These are phyloP conservation scores for Hyperoplus lanceolatus DNA, from an alignment of 2,797 vertebrate species.

Conservation along the genomic window DNA sequence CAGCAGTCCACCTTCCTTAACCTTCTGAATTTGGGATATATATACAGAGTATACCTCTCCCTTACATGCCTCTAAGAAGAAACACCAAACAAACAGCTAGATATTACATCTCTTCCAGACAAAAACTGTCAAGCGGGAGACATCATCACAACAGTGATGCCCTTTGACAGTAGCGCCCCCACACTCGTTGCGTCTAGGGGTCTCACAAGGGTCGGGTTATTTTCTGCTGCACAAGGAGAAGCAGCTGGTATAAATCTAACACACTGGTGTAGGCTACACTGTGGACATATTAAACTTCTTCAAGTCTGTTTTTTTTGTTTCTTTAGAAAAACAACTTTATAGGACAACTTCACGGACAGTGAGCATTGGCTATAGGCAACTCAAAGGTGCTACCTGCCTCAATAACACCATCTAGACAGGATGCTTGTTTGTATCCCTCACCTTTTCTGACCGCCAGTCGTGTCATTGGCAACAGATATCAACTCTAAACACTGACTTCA, in stretches of 20 bases:
- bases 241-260: conserved; percentile 19
- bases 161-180: conserved; percentile 27
- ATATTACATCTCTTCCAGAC: conserved; percentile 35
- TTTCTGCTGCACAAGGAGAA: conserved; percentile 10
- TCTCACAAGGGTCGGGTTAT: conserved; percentile 23
- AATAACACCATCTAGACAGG: conserved; percentile 52
- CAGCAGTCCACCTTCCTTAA: neutral
- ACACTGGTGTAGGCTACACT: neutral
- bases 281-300: neutral
- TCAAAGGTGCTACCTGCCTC: conserved; percentile 16
- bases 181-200: conserved; percentile 24
- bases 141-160: conserved; percentile 13
- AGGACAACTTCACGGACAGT: neutral
- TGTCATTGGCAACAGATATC: neutral
- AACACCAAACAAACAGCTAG: conserved; percentile 15
- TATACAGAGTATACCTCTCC: neutral
- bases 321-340: neutral
- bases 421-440: conserved; percentile 2
- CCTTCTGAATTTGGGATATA: neutral
- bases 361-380: neutral
- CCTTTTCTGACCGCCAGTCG: neutral
- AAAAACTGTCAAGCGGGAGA: conserved; percentile 33
- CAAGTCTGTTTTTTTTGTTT: neutral
- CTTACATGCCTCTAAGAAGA: neutral
- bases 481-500: neutral